These are phyloP conservation scores for Podarcis cretensis DNA, from an alignment of 2,113 vertebrate genomes.

Conservation along the genomic window DNA sequence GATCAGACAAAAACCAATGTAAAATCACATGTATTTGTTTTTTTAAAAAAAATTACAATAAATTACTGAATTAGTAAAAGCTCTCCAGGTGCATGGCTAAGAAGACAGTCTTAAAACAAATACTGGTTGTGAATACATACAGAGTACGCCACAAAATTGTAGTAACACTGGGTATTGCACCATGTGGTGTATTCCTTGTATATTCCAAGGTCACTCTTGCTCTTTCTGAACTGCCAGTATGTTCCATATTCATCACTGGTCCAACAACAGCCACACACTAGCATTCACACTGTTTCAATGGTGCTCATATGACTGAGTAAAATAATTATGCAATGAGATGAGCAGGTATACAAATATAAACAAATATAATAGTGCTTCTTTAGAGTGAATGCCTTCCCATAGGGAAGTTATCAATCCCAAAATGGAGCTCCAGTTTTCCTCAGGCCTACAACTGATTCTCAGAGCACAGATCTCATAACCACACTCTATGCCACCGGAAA, in stretches of 20 bases:
- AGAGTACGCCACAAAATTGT: conserved; percentile 27
- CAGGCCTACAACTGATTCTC: conserved; percentile 35
- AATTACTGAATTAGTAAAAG: conserved; percentile 73
- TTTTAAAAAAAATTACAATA: conserved; percentile 71
- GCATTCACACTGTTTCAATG: neutral
- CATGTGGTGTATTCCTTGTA: conserved; percentile 49
- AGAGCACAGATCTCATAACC: conserved; percentile 6
- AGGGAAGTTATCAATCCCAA: conserved; percentile 34
- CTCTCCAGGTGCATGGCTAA: conserved; percentile 49
- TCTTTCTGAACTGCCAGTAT: conserved; percentile 10
- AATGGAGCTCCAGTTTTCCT: conserved; percentile 34
- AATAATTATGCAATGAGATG: conserved; percentile 13
- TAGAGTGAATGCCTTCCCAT: neutral
- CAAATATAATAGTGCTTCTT: conserved; percentile 8
- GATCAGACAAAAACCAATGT: conserved; percentile 58
- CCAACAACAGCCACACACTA: neutral
- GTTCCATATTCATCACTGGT: conserved; percentile 16
- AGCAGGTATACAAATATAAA: conserved; percentile 40
- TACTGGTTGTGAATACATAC: conserved; percentile 45
- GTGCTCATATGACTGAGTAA: neutral
- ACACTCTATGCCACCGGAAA: conserved; percentile 17
- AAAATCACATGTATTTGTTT: conserved; percentile 69
- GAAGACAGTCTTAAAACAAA: conserved; percentile 52
- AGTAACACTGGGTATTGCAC: conserved; percentile 52
- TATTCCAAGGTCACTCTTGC: neutral